These are phyloP conservation scores for Acanthopleura granulata DNA, from an alignment of 2,888 invertebrate genomes.

Conservation along the genomic window DNA sequence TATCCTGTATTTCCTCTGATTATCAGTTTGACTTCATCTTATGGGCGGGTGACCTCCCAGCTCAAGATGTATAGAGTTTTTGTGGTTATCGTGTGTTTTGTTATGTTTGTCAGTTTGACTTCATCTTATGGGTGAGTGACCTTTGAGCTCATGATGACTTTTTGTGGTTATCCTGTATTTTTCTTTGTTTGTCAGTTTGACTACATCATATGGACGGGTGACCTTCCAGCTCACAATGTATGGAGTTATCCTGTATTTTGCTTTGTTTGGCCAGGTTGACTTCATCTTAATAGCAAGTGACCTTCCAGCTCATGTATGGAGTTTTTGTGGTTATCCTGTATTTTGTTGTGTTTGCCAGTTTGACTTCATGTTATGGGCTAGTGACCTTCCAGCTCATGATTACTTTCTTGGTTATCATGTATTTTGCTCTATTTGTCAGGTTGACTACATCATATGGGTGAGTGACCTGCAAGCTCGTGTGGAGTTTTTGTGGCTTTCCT, in stretches of 20 bases:
- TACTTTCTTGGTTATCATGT: no score
- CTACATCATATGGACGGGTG: constrained; percentile 91
- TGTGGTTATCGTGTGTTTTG: not conserved
- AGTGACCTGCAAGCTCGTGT: constrained; percentile 97
- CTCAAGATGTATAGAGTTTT: constrained; percentile 92
- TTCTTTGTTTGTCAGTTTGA: constrained; percentile 70
- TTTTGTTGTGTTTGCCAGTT: constrained; percentile 77
- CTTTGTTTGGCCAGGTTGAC: constrained; percentile 73
- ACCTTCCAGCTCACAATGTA: constrained; percentile 95
- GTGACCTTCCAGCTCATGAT: constrained; percentile 92
- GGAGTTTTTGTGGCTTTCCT: constrained; percentile 70
- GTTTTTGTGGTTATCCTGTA: constrained; percentile 76
- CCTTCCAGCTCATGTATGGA: constrained; percentile 95
- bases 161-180: not conserved
- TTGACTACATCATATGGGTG: constrained; percentile 84
- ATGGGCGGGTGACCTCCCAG: constrained; percentile 97
- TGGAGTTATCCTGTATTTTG: constrained; percentile 84
- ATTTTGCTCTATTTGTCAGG: constrained; percentile 65
- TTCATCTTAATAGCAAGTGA: constrained; percentile 93
- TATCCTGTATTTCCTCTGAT: not conserved
- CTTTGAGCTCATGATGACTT: constrained; percentile 87
- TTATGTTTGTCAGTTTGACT: constrained; percentile 70
- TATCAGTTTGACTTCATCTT: constrained; percentile 76
- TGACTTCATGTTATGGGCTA: constrained; percentile 86
- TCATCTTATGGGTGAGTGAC: constrained; percentile 93